Evolutionary conservation across 2,888 invertebrate species (phyloP), one percentile per base, ranked within the genome.

Genomic region (Ectropis crepuscularia): DNA sequence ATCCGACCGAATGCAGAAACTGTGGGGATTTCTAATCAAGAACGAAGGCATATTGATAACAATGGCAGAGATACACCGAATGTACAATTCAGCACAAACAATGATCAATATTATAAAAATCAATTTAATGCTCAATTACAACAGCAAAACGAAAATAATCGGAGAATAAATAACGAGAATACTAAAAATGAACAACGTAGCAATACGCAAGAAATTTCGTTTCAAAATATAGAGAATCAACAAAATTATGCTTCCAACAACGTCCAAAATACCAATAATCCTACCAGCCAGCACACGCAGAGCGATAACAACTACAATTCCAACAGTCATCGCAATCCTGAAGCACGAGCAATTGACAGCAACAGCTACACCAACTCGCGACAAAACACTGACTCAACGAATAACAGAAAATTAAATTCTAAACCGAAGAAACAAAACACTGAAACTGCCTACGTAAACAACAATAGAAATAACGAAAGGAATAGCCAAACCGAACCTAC

Each of bases 31-130:
- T 57, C 60, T n/a, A 57, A 42, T 12, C 64, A 60, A 49, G 64
- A 53, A 11, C 50, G 64, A 4, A 47, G 64, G 12, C 64, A 65
- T 45, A 57, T 65, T 42, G 60, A 57, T 2, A 45, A 51, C 6
- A 47, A 53, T 39, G 45, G 39, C 0, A 57, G 57, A 59, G 16
- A 28, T 42, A 57, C 16, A 28, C 16, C 16, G 16, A 28, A 55
- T 28, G n/a, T 6, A 6, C 46, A 6, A 28, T 28, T 28, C 16
- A 28, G 16, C 16, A 5, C 9, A 48, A 16, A 43, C 12, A 11
- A 38, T 41, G 49, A 54, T 28, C n/a, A 37, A 41, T 28, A 45
- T 37, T 10, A 49, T 12, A 38, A 42, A 6, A 37, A 58, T 49
- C 45, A 49, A 42, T 37, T 28, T 2, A 51, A 37, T 38, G 6